Evolutionary conservation across 2,797 vertebrate genomes (phyloP), one percentile per base, ranked within the genome.

Genomic region (Sylvia borin): DNA sequence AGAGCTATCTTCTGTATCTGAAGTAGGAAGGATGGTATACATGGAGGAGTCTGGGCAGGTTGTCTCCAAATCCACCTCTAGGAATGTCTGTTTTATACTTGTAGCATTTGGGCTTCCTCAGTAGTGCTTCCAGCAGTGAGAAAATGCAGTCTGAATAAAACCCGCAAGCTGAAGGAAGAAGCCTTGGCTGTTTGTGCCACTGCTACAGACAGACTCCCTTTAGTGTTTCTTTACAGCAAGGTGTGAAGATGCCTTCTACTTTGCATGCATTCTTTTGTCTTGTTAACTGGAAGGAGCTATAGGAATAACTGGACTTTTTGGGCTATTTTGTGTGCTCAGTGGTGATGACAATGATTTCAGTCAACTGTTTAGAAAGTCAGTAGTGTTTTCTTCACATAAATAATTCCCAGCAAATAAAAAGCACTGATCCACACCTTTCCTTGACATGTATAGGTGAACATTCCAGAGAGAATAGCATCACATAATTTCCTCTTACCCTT

Each of bases 61-160:
- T 75, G 74, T 87, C 85, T 82, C 74, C 74, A 81, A 18, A 65
- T 54, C 96, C 92, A 97, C 94, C 96, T 95, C 94, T 81, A 92
- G 88, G 71, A 91, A 92, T 47, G 75, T 95, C 94, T 89, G 83
- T 71, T 92, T 76, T 76, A 36, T 51, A 74, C 88, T 81, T 2
- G 1, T 50, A 88, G 60, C 51, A 60, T 95, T 93, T 83, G 45
- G 90, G 66, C 50, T 81, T 88, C 55, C 84, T 97, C 90, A 95
- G 83, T n/a, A 80, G 34, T 4, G 3, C 68, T 94, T 87, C 45
- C 74, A 93, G 51, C 34, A 82, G 75, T 31, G 45, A 91, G 88
- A 92, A 93, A 83, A 88, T 43, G 31, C 61, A 83, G 74, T 54
- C 75, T 82, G 91, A 95, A 95, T 87, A 91, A 96, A 96, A 90